Conservation (phyloP, 92 coral and sea anemone species). For the Bergia puertoricense region DNA sequence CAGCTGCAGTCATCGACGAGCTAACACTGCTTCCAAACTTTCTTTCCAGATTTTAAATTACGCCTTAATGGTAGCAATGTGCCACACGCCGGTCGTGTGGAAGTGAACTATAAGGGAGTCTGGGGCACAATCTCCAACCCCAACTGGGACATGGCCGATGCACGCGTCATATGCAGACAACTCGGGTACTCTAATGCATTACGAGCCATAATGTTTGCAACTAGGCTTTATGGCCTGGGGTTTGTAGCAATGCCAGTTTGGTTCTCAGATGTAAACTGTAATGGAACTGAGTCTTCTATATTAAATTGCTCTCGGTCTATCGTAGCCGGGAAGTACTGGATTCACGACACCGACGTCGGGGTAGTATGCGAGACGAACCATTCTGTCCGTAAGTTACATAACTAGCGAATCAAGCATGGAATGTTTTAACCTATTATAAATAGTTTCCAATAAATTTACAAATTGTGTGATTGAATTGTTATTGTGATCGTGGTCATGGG, state of each 20-base stretch:
- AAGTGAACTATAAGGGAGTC: slow-evolving; percentile 27
- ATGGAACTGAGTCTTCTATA: slow-evolving; percentile 18
- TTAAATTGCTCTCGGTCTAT: slow-evolving; percentile 23
- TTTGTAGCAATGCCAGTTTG: slow-evolving; percentile 11
- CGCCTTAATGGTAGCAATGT: slow-evolving; percentile 25
- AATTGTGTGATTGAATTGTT: no score
- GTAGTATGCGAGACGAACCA: slow-evolving; percentile 30
- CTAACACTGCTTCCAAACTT: background rate
- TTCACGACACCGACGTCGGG: slow-evolving; percentile 34
- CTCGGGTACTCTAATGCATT: slow-evolving; percentile 31
- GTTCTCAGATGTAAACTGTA: slow-evolving; percentile 36
- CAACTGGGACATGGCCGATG: slow-evolving; percentile 31
- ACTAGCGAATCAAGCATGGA: background rate
- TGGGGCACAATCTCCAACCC: slow-evolving; percentile 27
- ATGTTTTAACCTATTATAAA: no score
- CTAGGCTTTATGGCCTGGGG: background rate
- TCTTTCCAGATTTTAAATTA: slow-evolving; percentile 14
- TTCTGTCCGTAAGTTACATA: background rate
- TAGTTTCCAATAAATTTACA: no score
- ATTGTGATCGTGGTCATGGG: no score
- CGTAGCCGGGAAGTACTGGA: slow-evolving; percentile 32
- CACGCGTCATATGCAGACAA: slow-evolving; percentile 39
- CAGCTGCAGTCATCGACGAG: background rate
- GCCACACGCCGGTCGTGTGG: slow-evolving; percentile 42
- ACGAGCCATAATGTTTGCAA: background rate